These are phyloP conservation scores for Meloe dianella DNA, from an alignment of 2,888 invertebrate genomes.

Conservation along the genomic window DNA sequence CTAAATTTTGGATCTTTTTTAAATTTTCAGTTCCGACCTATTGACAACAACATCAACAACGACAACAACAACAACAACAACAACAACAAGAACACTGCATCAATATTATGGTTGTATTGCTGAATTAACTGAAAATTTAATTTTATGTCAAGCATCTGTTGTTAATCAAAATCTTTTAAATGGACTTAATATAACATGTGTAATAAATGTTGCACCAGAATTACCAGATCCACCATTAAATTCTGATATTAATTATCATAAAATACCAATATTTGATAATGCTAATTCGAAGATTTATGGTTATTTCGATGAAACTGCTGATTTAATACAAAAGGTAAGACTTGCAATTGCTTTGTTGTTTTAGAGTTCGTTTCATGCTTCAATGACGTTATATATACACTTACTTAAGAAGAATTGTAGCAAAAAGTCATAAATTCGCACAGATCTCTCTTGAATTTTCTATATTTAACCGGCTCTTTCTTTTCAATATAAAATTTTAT, in stretches of 20 bases:
- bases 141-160: constrained; percentile 81
- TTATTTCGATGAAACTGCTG: constrained; percentile 79
- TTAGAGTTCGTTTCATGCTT: too few species aligned
- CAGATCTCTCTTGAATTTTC: neutral
- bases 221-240: constrained; percentile 73
- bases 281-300: constrained; percentile 73
- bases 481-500: neutral
- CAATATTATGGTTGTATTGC: constrained; percentile 60
- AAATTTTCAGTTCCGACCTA: constrained; percentile 29
- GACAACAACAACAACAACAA: too few species aligned
- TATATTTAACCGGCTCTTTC: neutral
- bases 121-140: constrained; percentile 74
- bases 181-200: constrained; percentile 73
- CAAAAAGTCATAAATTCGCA: neutral
- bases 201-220: constrained; percentile 85
- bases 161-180: constrained; percentile 72
- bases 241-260: constrained; percentile 63
- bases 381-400: neutral
- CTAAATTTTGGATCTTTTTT: constrained; percentile 21
- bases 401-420: neutral
- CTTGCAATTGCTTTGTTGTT: neutral
- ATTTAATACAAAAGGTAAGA: constrained; percentile 75
- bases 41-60: too few species aligned
- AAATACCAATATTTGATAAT: constrained; percentile 77
- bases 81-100: constrained; percentile 24